These are phyloP conservation scores for Helicoverpa assulta DNA, from an alignment of 2,888 invertebrate species.

Conservation along the genomic window DNA sequence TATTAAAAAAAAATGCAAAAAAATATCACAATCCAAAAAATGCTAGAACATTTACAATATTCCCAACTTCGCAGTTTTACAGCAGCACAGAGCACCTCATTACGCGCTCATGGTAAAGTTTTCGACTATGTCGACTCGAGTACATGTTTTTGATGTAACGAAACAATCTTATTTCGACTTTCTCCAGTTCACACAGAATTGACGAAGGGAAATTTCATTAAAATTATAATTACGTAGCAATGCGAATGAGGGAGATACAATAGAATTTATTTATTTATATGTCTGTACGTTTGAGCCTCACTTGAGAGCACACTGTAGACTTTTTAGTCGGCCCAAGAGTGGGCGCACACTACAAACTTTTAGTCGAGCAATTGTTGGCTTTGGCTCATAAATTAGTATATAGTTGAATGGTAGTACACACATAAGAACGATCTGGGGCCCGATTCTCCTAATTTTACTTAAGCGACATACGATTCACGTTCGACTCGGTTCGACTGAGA, in stretches of 20 bases:
- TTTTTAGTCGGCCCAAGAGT: no score
- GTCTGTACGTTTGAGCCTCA: neutral
- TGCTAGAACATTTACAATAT: neutral
- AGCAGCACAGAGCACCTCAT: conserved; percentile 28
- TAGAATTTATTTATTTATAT: neutral
- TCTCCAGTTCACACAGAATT: conserved; percentile 1
- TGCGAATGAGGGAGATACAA: neutral
- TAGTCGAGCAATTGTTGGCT: no score
- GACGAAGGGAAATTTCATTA: conserved; percentile 15
- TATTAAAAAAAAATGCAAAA: no score
- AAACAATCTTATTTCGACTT: conserved; percentile 40
- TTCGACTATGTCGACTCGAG: conserved; percentile 21
- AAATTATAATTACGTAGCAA: conserved; percentile 21
- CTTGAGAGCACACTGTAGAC: neutral
- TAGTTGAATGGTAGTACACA: no score
- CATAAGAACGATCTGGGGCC: no score
- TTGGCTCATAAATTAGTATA: no score
- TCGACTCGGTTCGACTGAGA: no score
- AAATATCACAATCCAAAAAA: no score
- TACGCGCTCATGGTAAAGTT: conserved; percentile 43
- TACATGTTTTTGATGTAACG: conserved; percentile 32
- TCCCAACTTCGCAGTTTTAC: neutral
- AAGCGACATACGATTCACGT: no score
- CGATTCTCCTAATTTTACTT: no score
- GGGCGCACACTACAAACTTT: no score